phyloP scores from a whole-genome alignment of 2,113 vertebrate species.

The Oxyruncus cristatus region DNA sequence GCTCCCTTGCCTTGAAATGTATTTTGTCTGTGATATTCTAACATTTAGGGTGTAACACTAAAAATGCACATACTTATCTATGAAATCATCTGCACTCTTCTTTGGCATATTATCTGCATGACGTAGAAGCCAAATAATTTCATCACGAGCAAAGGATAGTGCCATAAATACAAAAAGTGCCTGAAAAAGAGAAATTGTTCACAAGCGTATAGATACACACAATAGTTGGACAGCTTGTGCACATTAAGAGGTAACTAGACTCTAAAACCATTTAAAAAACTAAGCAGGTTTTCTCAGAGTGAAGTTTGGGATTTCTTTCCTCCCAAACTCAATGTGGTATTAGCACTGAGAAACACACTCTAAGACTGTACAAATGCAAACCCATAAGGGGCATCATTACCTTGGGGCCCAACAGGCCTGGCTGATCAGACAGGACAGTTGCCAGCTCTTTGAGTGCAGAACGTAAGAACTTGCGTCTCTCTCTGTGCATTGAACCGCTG shows the following conservation, averaged over 20 bases:
- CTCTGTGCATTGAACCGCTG: constrained; percentile 96
- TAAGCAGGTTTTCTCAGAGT: not conserved
- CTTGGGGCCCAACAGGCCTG: constrained; percentile 94
- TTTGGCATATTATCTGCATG: constrained; percentile 99
- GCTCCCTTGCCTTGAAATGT: not conserved
- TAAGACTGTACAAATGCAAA: not conserved
- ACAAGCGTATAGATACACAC: not conserved
- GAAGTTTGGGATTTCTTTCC: fast-evolving
- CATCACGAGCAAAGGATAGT: constrained; percentile 95
- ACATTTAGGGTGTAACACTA: not conserved
- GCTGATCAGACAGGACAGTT: constrained; percentile 95
- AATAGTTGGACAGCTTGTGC: not conserved
- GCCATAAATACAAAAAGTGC: constrained; percentile 99
- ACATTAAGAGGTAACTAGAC: not conserved
- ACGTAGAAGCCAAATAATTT: constrained; percentile 98
- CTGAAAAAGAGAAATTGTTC: constrained; percentile 64
- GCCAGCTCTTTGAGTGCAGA: constrained; percentile 96
- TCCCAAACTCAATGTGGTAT: fast-evolving
- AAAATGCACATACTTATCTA: constrained; percentile 88
- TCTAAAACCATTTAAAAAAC: not conserved
- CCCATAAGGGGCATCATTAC: constrained; percentile 60
- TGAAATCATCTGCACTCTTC: constrained; percentile 98
- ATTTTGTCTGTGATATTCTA: not conserved
- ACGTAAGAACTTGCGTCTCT: constrained; percentile 95
- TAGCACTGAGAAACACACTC: not conserved